Percentiles rank a stretch among this genome's conserved stretches.
These are phyloP conservation scores for Megaptera novaeangliae DNA, from an alignment of 2,113 vertebrate species.

Conservation along the genomic window DNA sequence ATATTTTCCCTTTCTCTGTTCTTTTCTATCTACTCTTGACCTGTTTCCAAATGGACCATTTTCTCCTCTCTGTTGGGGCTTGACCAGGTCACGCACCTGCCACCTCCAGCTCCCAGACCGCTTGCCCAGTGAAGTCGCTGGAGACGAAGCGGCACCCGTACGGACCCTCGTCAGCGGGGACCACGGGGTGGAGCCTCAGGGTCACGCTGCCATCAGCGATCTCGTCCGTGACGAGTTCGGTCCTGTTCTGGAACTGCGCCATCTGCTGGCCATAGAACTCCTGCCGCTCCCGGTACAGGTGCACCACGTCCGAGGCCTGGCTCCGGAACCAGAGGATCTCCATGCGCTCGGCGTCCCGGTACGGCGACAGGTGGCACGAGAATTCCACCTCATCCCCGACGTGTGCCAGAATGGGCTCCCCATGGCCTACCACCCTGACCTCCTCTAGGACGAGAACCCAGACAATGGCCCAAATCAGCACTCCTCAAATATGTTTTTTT, in stretches of 20 bases:
- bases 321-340: conserved; percentile 67
- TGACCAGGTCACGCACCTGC: conserved; percentile 41
- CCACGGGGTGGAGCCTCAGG: not conserved
- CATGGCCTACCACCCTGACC: conserved; percentile 57
- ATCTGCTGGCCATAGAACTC: not conserved
- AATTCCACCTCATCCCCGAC: conserved; percentile 61
- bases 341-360: conserved; percentile 34
- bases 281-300: conserved; percentile 37
- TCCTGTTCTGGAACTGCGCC: conserved; percentile 61
- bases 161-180: not conserved
- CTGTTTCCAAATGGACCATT: not conserved
- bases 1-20: not conserved
- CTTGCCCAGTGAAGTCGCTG: not conserved
- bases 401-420: not conserved
- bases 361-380: conserved; percentile 14
- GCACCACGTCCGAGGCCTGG: not conserved
- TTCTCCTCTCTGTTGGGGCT: too few species aligned
- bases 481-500: not conserved
- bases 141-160: conserved; percentile 70
- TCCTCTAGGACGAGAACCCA: conserved; percentile 53
- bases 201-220: not conserved
- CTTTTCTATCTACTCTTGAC: not conserved
- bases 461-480: not conserved
- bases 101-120: conserved; percentile 66
- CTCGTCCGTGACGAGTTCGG: conserved; percentile 3